Base-by-base conservation (phyloP, 2,797 vertebrate species). In the Sebastes paucispinis region DNA sequence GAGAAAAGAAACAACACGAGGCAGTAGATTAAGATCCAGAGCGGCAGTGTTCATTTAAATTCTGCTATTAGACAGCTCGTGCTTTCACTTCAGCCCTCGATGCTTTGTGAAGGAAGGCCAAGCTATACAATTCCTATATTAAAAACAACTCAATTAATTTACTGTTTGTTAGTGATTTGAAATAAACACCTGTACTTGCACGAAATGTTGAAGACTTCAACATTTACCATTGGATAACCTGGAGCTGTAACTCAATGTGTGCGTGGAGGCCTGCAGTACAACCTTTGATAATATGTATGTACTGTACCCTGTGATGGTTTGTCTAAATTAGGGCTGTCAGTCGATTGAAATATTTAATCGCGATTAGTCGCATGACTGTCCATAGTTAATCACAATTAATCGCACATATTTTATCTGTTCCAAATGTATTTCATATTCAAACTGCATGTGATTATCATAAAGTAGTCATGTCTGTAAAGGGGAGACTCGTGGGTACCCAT, bases 11-110 rank as follows among this genome's bases (percentile, higher is more conserved):
- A 65, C 60, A 75, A 73, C 75, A 80, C 0, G 0, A 83, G 75
- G 75, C 57, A 74, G 24, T 68, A 69, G 77, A 87, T 86, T 81
- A 86, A 80, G 82, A 82, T 82, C 70, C 75, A 75, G 43, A 80
- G 86, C 80, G 69, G 36, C 22, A 50, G 74, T 7, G 43, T 77
- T 85, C 32, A 78, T 85, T 90, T 75, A 69, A 83, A 83, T 76
- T 34, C 34, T 43, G 36, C 43, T 34, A 24, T 68, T 74, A 64
- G 64, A 65, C 64, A 71, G 10, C 39, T 73, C 2, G 4, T 69
- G 59, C 27, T 79, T 76, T 47, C 65, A 18, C 22, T 69, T 43
- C 20, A 22, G 50, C 25, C 5, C 34, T 47, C 24, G 1, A 55
- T 34, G 52, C 73, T 82, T 22, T 22, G 32, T 27, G n/a, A 52